Base-by-base conservation (phyloP, 2,888 invertebrate species). In the Polyommatus iphigenia region DNA sequence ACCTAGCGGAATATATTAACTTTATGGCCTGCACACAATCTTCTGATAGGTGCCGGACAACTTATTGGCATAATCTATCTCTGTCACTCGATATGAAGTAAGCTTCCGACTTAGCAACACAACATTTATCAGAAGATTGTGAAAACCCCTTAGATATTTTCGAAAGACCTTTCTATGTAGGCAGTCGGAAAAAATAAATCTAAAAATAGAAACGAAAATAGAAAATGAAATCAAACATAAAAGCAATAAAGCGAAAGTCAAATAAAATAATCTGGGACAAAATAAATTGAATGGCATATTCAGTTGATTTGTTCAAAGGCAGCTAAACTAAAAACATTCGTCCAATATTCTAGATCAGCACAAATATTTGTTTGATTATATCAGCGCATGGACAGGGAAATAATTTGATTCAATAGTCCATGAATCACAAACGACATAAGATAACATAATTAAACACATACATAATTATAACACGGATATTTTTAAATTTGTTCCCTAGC, bases 141-240 rank as follows among this genome's bases (percentile, higher is more conserved):
- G 36, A 36, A 36, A 36, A 36, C 36, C 36, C 36, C 36, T 36
- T 36, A 36, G 36, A 1, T 50, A 13, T 50, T 54, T 18, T 54
- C 2, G 18, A 54, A 18, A 29, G 29, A 29, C 24, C 10, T 62
- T 15, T 2, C 5, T 8, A 5, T 67, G 4, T 67, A 20, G 62
- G 62, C 62, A 67, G 67, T 67, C 67, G 29, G 67, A 67, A 67
- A 62, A 67, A 67, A 67, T 32, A 18, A 67, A 67, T 15, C 67
- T 18, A 29, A 67, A 67, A 67, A 67, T 10, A 6, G 29, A 67
- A 32, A 20, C 29, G 67, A 32, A 67, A 32, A 67, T 67, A 67
- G 67, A 73, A 73, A 62, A 46, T 41, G n/a, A 50, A 78, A 62
- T 36, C 24, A 71, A 73, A 77, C 18, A 72, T 54, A 78, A 67